Evolutionary conservation across 2,888 invertebrate species (phyloP).

Genomic region (Phyllotreta striolata): DNA sequence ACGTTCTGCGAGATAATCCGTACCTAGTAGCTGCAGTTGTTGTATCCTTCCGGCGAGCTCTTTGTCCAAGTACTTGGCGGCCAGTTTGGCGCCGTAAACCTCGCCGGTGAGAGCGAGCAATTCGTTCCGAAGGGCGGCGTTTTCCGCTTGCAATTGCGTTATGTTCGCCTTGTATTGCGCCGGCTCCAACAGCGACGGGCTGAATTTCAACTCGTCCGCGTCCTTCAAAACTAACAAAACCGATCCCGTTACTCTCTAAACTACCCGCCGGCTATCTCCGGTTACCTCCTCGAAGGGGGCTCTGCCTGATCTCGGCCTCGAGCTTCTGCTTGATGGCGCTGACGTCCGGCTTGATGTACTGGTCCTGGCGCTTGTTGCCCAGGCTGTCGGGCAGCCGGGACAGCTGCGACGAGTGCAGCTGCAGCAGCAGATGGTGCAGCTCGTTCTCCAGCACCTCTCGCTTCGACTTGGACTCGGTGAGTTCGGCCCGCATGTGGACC

Average conservation of each 20-base stretch:
- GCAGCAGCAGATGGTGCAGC: constrained; percentile 68
- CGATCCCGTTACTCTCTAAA: constrained; percentile 11
- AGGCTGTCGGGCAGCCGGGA: constrained; percentile 62
- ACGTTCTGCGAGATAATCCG: neutral
- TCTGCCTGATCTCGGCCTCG: constrained; percentile 59
- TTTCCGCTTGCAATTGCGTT: constrained; percentile 71
- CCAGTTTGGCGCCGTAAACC: constrained; percentile 83
- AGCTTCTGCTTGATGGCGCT: constrained; percentile 60
- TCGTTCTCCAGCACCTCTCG: constrained; percentile 69
- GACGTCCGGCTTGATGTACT: constrained; percentile 58
- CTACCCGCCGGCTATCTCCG: too few relatives aligned
- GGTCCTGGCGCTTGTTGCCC: constrained; percentile 56
- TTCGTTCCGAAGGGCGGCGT: constrained; percentile 73
- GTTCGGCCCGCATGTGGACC: constrained; percentile 76
- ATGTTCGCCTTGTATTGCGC: constrained; percentile 65
- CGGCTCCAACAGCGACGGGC: constrained; percentile 56
- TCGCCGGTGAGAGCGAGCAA: constrained; percentile 80
- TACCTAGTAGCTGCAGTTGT: constrained; percentile 81
- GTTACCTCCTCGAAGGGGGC: constrained; percentile 58
- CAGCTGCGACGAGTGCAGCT: constrained; percentile 68
- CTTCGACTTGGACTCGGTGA: constrained; percentile 74
- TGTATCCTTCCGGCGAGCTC: constrained; percentile 84
- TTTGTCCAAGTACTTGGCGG: constrained; percentile 87
- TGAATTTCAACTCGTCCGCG: constrained; percentile 58
- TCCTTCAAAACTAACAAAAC: constrained; percentile 43